These are phyloP conservation scores for Dorcus hopei DNA, from an alignment of 2,888 invertebrate species.

Conservation along the genomic window DNA sequence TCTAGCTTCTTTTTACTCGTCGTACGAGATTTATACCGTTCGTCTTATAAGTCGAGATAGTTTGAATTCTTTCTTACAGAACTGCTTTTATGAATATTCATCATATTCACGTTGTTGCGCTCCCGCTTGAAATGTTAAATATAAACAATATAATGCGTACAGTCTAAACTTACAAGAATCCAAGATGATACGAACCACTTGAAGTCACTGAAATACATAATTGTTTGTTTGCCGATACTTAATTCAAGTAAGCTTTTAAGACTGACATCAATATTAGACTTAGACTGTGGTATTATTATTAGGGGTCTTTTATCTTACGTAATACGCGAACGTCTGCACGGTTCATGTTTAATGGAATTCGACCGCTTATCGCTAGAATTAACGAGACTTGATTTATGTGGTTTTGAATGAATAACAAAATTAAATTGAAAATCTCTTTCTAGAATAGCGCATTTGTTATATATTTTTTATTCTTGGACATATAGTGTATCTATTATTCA, in stretches of 20 bases:
- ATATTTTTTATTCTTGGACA: no score
- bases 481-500: no score
- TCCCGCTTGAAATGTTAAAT: constrained; percentile 12
- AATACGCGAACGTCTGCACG: no score
- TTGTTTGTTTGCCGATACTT: constrained; percentile 9
- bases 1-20: background rate
- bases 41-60: constrained; percentile 10
- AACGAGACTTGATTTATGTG: no score
- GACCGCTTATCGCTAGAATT: no score
- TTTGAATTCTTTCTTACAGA: constrained; percentile 2
- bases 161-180: constrained; percentile 8
- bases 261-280: background rate
- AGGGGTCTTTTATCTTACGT: no score
- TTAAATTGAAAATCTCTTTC: no score
- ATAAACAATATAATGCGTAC: constrained; percentile 15
- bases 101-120: background rate
- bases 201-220: constrained; percentile 10
- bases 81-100: background rate
- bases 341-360: no score
- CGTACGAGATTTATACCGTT: constrained; percentile 9
- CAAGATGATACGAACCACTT: constrained; percentile 8
- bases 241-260: constrained; percentile 1
- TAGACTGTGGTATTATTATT: background rate
- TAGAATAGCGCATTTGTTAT: no score
- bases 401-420: no score